phyloP scores from a whole-genome alignment of 30 jellyfish, hydroid and myxozoan genomes.

The Rhopilema esculentum region DNA sequence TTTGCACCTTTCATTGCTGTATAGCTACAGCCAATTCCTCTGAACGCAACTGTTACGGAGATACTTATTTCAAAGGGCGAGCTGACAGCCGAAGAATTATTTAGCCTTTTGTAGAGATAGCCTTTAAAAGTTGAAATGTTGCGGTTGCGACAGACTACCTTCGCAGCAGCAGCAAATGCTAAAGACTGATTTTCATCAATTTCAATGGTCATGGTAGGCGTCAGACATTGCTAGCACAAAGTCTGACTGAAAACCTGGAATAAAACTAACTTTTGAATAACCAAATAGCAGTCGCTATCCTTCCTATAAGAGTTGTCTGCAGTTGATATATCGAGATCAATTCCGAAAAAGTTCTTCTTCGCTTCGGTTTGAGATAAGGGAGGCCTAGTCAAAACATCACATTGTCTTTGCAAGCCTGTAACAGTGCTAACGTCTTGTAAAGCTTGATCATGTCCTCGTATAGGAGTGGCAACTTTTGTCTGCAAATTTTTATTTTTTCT shows the following conservation, averaged over 20 bases:
- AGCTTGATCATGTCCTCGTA: no score
- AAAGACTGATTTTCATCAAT: not conserved
- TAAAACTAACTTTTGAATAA: not conserved
- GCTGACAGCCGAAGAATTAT: no score
- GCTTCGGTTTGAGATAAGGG: no score
- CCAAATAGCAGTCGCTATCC: not conserved
- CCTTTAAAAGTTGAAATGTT: no score
- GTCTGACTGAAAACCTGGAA: not conserved
- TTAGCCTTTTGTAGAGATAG: no score
- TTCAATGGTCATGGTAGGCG: not conserved
- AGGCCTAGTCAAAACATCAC: no score
- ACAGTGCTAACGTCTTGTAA: no score
- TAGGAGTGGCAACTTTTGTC: no score
- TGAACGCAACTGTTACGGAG: slow-evolving; percentile 1
- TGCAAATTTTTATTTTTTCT: no score
- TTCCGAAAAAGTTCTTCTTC: slow-evolving; percentile 24
- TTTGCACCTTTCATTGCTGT: not conserved
- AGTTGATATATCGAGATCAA: slow-evolving; percentile 19
- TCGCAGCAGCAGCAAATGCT: not conserved
- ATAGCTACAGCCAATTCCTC: not conserved
- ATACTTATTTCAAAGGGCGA: slow-evolving; percentile 3
- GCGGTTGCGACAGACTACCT: not conserved
- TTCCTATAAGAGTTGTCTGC: not conserved
- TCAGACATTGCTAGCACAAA: not conserved
- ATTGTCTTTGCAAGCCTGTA: no score